phyloP scores from a whole-genome alignment of 2,113 vertebrate species.

The Pygoscelis adeliae region DNA sequence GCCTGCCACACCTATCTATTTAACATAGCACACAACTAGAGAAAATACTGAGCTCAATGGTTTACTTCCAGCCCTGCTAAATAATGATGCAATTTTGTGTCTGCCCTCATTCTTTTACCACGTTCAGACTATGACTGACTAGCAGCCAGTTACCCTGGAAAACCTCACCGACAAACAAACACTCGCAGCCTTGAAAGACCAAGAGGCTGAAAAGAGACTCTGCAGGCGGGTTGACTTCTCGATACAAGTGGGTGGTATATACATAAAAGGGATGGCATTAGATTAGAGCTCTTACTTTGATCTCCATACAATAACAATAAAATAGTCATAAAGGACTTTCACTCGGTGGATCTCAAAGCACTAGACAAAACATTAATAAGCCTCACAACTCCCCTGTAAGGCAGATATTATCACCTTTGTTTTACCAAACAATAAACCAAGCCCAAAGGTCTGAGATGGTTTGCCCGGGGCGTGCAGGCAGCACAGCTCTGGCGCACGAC shows the following conservation, averaged over 20 bases:
- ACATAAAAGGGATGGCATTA: slow-evolving; percentile 66
- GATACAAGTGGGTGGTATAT: slow-evolving; percentile 51
- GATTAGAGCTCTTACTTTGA: slow-evolving; percentile 64
- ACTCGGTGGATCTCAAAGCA: slow-evolving; percentile 26
- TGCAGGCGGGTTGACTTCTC: background rate
- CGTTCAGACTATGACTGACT: background rate
- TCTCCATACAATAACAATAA: slow-evolving; percentile 20
- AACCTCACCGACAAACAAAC: slow-evolving; percentile 18
- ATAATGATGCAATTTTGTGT: slow-evolving; percentile 8
- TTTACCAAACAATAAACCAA: background rate
- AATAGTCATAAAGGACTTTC: slow-evolving; percentile 63
- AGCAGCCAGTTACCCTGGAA: slow-evolving; percentile 42
- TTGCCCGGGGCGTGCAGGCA: background rate
- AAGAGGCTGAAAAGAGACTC: background rate
- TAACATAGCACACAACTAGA: background rate
- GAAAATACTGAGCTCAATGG: background rate
- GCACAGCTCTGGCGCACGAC: background rate
- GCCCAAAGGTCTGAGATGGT: background rate
- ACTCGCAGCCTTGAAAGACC: background rate
- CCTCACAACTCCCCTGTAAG: background rate
- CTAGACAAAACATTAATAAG: background rate
- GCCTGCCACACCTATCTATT: background rate
- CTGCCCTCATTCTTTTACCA: background rate
- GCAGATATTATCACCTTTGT: background rate
- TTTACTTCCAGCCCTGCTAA: background rate